phyloP scores from a whole-genome alignment of 2,888 invertebrate genomes.

The Flexamia atlantica region DNA sequence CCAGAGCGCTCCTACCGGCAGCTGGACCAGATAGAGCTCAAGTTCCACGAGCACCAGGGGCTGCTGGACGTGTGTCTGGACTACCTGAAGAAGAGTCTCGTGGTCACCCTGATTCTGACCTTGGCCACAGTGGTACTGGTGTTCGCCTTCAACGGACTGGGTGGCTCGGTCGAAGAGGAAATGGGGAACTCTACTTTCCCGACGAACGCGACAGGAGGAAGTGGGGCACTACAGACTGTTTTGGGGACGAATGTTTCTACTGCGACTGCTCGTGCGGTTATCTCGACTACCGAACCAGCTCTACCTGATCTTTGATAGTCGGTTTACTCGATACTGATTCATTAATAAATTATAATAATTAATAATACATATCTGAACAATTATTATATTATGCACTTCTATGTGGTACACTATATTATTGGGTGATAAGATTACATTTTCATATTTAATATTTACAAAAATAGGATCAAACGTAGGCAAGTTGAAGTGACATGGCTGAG shows the following conservation, averaged over 20 bases:
- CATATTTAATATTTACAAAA: too few relatives aligned
- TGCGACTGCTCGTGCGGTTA: background rate
- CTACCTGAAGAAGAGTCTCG: slow-evolving; percentile 5
- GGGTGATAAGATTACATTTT: too few relatives aligned
- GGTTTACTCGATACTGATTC: background rate
- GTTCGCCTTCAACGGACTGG: background rate
- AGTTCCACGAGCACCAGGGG: slow-evolving; percentile 37
- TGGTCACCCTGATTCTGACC: slow-evolving; percentile 1
- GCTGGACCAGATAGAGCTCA: slow-evolving; percentile 35
- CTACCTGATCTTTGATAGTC: background rate
- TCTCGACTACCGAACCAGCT: background rate
- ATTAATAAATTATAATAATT: too few relatives aligned
- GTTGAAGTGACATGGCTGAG: too few relatives aligned
- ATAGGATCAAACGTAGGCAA: too few relatives aligned
- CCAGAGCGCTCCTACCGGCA: slow-evolving; percentile 17
- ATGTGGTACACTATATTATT: too few relatives aligned
- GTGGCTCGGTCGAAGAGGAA: background rate
- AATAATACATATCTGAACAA: too few relatives aligned
- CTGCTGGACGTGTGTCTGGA: background rate
- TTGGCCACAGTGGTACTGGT: background rate
- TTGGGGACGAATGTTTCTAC: background rate
- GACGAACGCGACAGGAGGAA: background rate
- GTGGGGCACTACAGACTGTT: background rate
- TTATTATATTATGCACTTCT: too few relatives aligned
- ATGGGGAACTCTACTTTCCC: background rate